phyloP scores from a whole-genome alignment of 35 echinoderm and acorn worm genomes.

The Heliocidaris erythrogramma region DNA sequence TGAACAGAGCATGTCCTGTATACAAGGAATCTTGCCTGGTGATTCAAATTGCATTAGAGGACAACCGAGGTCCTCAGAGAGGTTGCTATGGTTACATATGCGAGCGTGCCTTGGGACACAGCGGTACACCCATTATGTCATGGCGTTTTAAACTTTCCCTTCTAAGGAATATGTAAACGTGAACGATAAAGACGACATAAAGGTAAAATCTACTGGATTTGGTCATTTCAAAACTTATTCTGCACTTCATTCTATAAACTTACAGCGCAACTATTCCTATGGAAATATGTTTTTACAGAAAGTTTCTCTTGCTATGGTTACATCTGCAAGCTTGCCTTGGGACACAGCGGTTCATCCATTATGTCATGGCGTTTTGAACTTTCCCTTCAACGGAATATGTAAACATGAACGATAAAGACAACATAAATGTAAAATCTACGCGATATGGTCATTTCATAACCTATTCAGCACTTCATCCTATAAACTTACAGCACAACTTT shows the following conservation, averaged over 20 bases:
- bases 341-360: slow-evolving; percentile 13
- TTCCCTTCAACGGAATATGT: background rate
- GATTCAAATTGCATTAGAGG: slow-evolving; percentile 13
- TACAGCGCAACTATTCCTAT: no score
- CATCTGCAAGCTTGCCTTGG: background rate
- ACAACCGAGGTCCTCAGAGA: background rate
- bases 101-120: slow-evolving; percentile 8
- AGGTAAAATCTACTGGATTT: background rate
- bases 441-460: background rate
- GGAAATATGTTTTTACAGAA: no score
- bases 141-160: background rate
- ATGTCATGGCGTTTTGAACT: background rate
- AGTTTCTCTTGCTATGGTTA: slow-evolving; percentile 1
- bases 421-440: background rate
- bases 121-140: slow-evolving; percentile 12
- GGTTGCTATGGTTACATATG: slow-evolving; percentile 21
- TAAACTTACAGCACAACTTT: no score
- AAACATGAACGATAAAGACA: background rate
- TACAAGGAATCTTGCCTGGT: background rate
- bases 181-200: background rate
- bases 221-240: background rate
- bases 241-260: no score
- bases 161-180: background rate
- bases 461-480: background rate
- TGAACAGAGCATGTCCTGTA: background rate